phyloP scores from a whole-genome alignment of 2,888 invertebrate genomes.

The Carterocephalus palaemon region DNA sequence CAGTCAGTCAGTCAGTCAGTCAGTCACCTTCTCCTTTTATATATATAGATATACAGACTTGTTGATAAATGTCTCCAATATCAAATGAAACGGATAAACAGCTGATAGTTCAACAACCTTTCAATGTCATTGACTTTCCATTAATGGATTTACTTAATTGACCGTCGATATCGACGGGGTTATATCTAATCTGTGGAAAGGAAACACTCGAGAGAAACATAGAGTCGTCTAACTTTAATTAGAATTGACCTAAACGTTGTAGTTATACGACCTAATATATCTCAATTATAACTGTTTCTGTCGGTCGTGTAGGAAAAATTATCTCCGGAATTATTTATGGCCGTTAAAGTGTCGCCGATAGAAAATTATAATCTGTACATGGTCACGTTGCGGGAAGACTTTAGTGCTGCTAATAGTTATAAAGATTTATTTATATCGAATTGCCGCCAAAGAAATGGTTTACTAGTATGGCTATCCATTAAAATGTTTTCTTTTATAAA shows the following conservation, averaged over 20 bases:
- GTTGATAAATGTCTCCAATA: no score
- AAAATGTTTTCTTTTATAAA: no score
- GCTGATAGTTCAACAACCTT: slow-evolving; percentile 32
- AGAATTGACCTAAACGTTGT: neutral
- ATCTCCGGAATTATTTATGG: slow-evolving; percentile 9
- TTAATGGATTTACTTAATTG: slow-evolving; percentile 34
- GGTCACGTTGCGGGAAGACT: no score
- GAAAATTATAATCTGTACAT: no score
- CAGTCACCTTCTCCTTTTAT: no score
- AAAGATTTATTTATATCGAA: no score
- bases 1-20: no score
- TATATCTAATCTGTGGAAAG: slow-evolving; percentile 15
- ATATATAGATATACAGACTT: no score
- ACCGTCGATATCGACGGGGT: slow-evolving; percentile 24
- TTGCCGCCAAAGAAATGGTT: no score
- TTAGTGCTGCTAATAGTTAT: no score
- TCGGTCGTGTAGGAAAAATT: slow-evolving; percentile 1
- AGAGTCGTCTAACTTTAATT: slow-evolving; percentile 3
- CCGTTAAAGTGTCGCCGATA: neutral
- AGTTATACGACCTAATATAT: slow-evolving; percentile 5
- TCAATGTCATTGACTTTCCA: slow-evolving; percentile 33
- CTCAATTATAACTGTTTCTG: slow-evolving; percentile 11
- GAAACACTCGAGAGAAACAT: neutral
- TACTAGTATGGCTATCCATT: no score
- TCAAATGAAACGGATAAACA: slow-evolving; percentile 17